A percentile compares a stretch with the other conserved stretches of the same genome.
These are phyloP conservation scores for Sthenelais limicola DNA, from an alignment of 2,888 invertebrate genomes.

Conservation along the genomic window DNA sequence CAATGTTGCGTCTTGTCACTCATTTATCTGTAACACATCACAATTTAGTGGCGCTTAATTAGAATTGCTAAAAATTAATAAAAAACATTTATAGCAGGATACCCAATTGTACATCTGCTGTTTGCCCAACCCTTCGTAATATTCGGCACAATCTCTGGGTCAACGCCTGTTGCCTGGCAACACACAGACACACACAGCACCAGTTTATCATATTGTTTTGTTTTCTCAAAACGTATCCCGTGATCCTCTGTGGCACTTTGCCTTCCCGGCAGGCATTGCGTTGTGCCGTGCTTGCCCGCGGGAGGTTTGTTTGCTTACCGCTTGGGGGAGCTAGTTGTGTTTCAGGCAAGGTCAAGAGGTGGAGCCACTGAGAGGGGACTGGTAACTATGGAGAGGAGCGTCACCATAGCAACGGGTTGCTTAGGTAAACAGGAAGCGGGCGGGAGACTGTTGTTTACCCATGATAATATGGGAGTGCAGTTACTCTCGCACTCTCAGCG, in stretches of 20 bases:
- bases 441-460: slow-evolving; percentile 35
- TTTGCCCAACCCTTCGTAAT: too few species aligned
- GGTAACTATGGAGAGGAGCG: slow-evolving; percentile 37
- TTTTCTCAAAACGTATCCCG: slow-evolving; percentile 38
- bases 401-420: slow-evolving; percentile 35
- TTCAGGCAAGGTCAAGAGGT: slow-evolving; percentile 35
- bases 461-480: slow-evolving; percentile 37
- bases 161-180: slow-evolving; percentile 36
- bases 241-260: slow-evolving; percentile 25
- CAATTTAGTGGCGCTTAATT: too few species aligned
- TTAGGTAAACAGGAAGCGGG: slow-evolving; percentile 39
- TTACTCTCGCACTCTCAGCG: too few species aligned
- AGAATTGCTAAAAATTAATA: too few species aligned
- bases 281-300: neutral
- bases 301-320: slow-evolving; percentile 36
- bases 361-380: slow-evolving; percentile 37
- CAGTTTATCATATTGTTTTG: slow-evolving; percentile 35
- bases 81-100: too few species aligned
- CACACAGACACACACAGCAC: too few species aligned
- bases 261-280: slow-evolving; percentile 18
- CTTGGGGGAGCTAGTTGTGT: slow-evolving; percentile 29
- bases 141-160: too few species aligned
- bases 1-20: too few species aligned
- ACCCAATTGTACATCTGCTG: too few species aligned
- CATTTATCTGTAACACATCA: too few species aligned